These are phyloP conservation scores for Tragelaphus strepsiceros DNA, from an alignment of 2,113 vertebrate species.

Conservation along the genomic window DNA sequence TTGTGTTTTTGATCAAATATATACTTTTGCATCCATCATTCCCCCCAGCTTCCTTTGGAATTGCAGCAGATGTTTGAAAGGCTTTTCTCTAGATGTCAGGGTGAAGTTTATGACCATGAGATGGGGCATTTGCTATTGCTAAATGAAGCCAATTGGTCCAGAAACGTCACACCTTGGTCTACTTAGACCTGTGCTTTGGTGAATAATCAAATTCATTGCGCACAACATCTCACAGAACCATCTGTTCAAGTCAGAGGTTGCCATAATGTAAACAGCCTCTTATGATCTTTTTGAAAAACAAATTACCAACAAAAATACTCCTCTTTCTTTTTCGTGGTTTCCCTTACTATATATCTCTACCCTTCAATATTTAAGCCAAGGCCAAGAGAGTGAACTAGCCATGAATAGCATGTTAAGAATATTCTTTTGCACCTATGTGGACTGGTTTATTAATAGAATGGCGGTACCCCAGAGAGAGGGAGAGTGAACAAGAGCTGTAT, in stretches of 20 bases:
- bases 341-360: neutral
- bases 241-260: conserved; percentile 3
- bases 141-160: neutral
- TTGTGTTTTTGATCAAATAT: conserved; percentile 19
- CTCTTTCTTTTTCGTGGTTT: neutral
- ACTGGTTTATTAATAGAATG: neutral
- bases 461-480: neutral
- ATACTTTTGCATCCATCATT: neutral
- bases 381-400: neutral
- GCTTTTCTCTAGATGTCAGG: neutral
- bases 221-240: neutral
- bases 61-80: conserved; percentile 43
- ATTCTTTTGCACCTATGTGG: neutral
- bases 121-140: neutral
- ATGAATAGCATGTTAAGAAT: neutral
- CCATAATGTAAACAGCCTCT: neutral
- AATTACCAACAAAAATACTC: neutral
- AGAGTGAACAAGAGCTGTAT: neutral
- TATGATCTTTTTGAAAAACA: neutral
- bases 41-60: neutral
- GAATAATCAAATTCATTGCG: neutral
- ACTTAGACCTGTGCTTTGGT: neutral
- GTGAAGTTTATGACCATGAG: neutral
- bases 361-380: neutral
- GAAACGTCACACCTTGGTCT: neutral